Conservation (phyloP, 2,113 vertebrate genomes). For the Scopus umbretta region DNA sequence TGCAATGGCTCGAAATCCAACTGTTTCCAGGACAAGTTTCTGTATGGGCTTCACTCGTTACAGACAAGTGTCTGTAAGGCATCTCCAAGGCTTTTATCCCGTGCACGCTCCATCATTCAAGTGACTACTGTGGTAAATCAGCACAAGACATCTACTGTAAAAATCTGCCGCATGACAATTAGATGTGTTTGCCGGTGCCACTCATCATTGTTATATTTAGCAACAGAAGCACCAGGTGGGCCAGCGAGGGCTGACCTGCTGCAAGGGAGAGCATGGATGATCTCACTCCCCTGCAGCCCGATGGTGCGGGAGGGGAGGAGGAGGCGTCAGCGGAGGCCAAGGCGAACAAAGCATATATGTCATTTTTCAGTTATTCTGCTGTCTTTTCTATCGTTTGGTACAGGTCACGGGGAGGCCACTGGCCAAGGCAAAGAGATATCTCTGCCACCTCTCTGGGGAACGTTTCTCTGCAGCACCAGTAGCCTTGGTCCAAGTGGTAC, state of each 20-base stretch:
- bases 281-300: background rate
- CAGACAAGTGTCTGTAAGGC: background rate
- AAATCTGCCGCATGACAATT: background rate
- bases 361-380: background rate
- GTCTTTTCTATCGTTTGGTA: background rate
- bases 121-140: background rate
- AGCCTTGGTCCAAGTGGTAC: background rate
- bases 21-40: background rate
- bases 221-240: background rate
- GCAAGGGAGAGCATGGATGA: background rate
- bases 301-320: background rate
- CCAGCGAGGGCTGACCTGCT: background rate
- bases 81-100: background rate
- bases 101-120: background rate
- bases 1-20: background rate
- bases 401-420: background rate
- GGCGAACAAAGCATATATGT: background rate
- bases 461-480: background rate
- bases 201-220: conserved; percentile 9
- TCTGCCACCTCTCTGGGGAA: background rate
- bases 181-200: background rate
- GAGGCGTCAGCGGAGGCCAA: background rate
- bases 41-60: background rate
- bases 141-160: background rate
- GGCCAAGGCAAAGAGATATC: background rate